Evolutionary conservation across 1,140 invertebrate genomes (phyloP).

Genomic region (Lordiphosa collinella): DNA sequence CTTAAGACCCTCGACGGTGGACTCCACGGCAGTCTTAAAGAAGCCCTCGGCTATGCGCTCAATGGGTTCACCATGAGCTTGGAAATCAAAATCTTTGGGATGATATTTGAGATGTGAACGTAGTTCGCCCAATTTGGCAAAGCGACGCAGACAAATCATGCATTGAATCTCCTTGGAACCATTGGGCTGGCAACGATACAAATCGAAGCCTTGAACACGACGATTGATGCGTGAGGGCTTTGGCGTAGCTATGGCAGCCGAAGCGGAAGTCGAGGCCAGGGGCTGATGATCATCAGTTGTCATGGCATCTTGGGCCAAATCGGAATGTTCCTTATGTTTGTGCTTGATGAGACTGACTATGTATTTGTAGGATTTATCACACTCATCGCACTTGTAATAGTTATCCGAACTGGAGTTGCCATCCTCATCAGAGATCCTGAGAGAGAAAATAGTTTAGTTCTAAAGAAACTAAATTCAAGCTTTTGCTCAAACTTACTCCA

Average conservation of each 20-base stretch:
- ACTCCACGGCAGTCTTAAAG: slow-evolving; percentile 59
- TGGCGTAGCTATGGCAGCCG: not conserved
- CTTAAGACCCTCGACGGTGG: slow-evolving; percentile 43
- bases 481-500: slow-evolving; percentile 31
- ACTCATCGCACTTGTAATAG: slow-evolving; percentile 62
- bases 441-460: not conserved
- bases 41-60: slow-evolving; percentile 62
- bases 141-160: slow-evolving; percentile 58
- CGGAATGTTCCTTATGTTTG: slow-evolving; percentile 44
- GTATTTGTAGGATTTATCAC: slow-evolving; percentile 55
- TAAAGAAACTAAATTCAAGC: not conserved
- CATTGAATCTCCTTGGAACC: slow-evolving; percentile 60
- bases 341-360: slow-evolving; percentile 62
- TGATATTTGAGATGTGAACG: slow-evolving; percentile 43
- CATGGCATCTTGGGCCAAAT: slow-evolving; percentile 19
- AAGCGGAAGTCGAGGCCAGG: slow-evolving; percentile 25
- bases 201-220: slow-evolving; percentile 48
- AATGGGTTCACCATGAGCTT: slow-evolving; percentile 51
- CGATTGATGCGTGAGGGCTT: slow-evolving; percentile 52
- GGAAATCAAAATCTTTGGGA: slow-evolving; percentile 47
- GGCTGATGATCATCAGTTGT: slow-evolving; percentile 17
- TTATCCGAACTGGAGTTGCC: slow-evolving; percentile 32
- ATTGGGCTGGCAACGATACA: slow-evolving; percentile 53
- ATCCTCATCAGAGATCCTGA: slow-evolving; percentile 53
- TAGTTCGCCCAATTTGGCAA: slow-evolving; percentile 44